Evolutionary conservation across 2,888 invertebrate genomes (phyloP).

Genomic region (Masnerella sp.): DNA sequence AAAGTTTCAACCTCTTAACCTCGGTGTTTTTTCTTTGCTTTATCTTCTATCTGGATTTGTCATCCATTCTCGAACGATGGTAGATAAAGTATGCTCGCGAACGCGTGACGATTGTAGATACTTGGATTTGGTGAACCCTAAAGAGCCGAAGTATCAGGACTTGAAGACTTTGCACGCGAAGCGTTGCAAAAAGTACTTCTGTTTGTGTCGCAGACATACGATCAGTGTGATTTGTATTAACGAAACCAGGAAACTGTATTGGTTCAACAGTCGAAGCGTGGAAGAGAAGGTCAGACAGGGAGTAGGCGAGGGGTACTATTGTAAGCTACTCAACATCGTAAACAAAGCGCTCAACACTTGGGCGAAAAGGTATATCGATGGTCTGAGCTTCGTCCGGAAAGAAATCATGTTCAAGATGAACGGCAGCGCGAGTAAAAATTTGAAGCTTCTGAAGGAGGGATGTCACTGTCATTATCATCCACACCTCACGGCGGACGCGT

Average conservation of each 20-base stretch:
- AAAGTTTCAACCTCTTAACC: conserved; percentile 24
- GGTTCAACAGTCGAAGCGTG: conserved; percentile 75
- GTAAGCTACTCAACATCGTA: conserved; percentile 71
- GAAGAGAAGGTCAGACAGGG: conserved; percentile 73
- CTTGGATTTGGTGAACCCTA: conserved; percentile 71
- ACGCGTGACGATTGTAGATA: conserved; percentile 66
- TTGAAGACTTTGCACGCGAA: conserved; percentile 70
- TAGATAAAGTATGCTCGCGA: conserved; percentile 73
- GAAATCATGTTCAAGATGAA: conserved; percentile 76
- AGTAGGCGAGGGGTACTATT: conserved; percentile 74
- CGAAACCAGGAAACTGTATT: conserved; percentile 73
- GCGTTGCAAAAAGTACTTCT: conserved; percentile 73
- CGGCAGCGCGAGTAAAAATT: conserved; percentile 74
- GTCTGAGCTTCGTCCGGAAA: conserved; percentile 68
- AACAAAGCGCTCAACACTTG: conserved; percentile 73
- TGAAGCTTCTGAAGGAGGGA: conserved; percentile 75
- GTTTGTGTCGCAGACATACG: conserved; percentile 73
- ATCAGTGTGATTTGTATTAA: conserved; percentile 75
- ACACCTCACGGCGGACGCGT: conserved; percentile 90
- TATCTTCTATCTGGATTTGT: conserved; percentile 4
- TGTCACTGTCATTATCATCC: conserved; percentile 86
- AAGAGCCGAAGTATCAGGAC: conserved; percentile 69
- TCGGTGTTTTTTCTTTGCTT: conserved; percentile 24
- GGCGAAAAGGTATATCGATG: conserved; percentile 73
- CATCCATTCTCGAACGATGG: conserved; percentile 69